These are phyloP conservation scores for Euthynnus affinis DNA, from an alignment of 2,797 vertebrate species.

Conservation along the genomic window DNA sequence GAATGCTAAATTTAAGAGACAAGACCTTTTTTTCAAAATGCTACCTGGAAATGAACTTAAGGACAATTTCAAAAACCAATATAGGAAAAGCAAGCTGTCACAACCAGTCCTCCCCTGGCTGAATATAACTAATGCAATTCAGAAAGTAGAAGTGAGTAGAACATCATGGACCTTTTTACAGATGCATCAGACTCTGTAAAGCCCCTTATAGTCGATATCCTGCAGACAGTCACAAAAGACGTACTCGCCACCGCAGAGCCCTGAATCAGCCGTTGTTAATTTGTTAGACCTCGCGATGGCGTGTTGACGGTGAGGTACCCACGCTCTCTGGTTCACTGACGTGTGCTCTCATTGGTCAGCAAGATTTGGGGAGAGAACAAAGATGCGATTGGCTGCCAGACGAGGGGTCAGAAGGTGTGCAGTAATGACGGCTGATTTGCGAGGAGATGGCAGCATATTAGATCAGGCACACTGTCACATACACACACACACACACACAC, in stretches of 20 bases:
- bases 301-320: conserved; percentile 6
- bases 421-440: conserved; percentile 65
- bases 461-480: conserved; percentile 41
- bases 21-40: conserved; percentile 22
- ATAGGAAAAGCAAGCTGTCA: conserved; percentile 38
- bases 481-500: conserved; percentile 46
- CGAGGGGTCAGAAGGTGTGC: conserved; percentile 73
- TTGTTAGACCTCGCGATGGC: conserved; percentile 53
- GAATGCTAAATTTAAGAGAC: conserved; percentile 36
- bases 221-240: conserved; percentile 20
- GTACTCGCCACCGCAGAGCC: conserved; percentile 13
- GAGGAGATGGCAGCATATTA: conserved; percentile 70
- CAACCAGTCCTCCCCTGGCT: conserved; percentile 14
- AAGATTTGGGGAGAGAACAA: conserved; percentile 29
- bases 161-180: conserved; percentile 1
- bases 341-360: conserved; percentile 51
- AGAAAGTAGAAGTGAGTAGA: not conserved
- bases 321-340: conserved; percentile 2
- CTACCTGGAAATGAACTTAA: conserved; percentile 42
- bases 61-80: conserved; percentile 31
- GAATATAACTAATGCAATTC: conserved; percentile 20
- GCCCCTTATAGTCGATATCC: not conserved
- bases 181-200: conserved; percentile 8
- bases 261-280: conserved; percentile 40
- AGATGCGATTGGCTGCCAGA: conserved; percentile 79